phyloP scores from a whole-genome alignment of 2,888 invertebrate species.

The Eristalis pertinax region DNA sequence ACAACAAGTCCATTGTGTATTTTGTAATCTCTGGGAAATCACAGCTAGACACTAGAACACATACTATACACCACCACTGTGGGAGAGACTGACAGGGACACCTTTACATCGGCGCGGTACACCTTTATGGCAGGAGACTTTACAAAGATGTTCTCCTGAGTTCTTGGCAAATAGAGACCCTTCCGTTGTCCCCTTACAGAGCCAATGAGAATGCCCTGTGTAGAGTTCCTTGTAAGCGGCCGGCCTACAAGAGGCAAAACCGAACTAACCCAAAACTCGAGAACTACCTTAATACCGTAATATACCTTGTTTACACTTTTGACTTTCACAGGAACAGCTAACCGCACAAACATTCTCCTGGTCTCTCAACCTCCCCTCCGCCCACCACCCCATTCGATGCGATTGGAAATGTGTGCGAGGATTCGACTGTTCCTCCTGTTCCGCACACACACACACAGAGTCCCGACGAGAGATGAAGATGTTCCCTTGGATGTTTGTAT shows the following conservation, averaged over 20 bases:
- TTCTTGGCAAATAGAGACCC: constrained; percentile 34
- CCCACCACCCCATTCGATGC: not conserved
- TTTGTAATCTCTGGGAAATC: constrained; percentile 65
- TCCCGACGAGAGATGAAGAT: constrained; percentile 33
- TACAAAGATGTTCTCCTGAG: constrained; percentile 48
- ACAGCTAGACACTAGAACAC: constrained; percentile 4
- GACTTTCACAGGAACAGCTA: constrained; percentile 59
- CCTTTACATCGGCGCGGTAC: constrained; percentile 10
- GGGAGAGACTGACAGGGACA: not conserved
- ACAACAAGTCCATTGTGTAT: constrained; percentile 65
- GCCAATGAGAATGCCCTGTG: not conserved
- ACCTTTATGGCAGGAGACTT: constrained; percentile 27
- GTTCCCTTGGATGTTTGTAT: constrained; percentile 43
- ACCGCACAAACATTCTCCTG: constrained; percentile 50
- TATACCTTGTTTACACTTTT: constrained; percentile 70
- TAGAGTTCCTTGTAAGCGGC: constrained; percentile 14
- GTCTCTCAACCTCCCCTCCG: not conserved
- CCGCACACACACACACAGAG: not conserved
- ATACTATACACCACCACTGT: too few species aligned
- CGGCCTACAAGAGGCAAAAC: constrained; percentile 22
- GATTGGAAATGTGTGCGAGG: too few species aligned
- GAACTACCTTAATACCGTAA: constrained; percentile 61
- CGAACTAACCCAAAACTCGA: constrained; percentile 54
- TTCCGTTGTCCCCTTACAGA: too few species aligned
- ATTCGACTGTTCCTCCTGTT: not conserved